Base-by-base conservation (phyloP, 2,113 vertebrate genomes). In the Parus major region DNA sequence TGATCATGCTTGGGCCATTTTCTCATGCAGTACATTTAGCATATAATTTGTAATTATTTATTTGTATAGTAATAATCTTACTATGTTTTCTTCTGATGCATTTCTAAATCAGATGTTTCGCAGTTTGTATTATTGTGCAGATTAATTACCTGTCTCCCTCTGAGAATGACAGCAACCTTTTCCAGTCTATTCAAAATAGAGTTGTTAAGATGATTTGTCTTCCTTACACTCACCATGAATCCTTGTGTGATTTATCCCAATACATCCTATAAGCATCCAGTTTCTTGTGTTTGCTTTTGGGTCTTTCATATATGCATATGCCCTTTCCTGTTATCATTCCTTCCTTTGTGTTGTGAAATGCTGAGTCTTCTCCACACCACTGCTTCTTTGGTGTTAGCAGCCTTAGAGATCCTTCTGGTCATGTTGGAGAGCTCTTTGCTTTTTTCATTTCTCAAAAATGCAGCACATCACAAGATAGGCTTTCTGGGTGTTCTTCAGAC, bases 191-290 rank as follows among this genome's bases (percentile, higher is more conserved):
- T 88, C 66, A 70, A 85, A 95, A 79, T 53, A 82, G 25, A 65
- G 27, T 92, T 92, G 82, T 87, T 96, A 93, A 71, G 59, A 86
- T 76, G 70, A 93, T 96, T 88, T 82, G 46, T 93, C 84, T 79
- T 86, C 44, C 82, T 91, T 88, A 55, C 53, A n/a, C 81, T 92
- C 73, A 35, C 71, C 52, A 15, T 44, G 84, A 95, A 59, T 72
- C 50, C 39, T 49, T 76, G 27, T 49, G 61, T 87, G 93, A 85
- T 91, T 89, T 88, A 84, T 92, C 75, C 39, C 61, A 61, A 89
- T 70, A 46, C 50, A 59, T 87, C 82, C 82, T 80, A 70, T 77
- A 84, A 91, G 57, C 60, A 55, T 78, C 35, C 35, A 49, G 2
- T 2, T 88, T 84, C 76, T 88, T 91, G 61, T 57, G 33, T 86